Base-by-base conservation (phyloP, 2,888 invertebrate species). In the Baccha elongata region DNA sequence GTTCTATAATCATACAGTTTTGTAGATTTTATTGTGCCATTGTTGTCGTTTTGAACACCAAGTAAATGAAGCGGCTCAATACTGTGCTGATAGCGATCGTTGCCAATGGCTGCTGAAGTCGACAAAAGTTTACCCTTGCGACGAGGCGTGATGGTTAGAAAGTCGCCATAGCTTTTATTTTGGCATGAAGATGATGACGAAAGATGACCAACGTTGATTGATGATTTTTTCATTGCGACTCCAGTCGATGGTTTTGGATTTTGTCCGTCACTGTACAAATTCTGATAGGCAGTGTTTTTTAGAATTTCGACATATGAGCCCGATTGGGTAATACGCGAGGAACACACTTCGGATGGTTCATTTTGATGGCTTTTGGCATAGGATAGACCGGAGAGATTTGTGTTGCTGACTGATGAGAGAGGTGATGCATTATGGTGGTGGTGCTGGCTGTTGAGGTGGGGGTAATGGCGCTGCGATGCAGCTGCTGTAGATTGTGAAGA, bases 241-340 rank as follows among this genome's bases (percentile, higher is more conserved):
- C 58, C 53, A 35, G 48, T 13, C 11, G 52, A 21, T 10, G 74
- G 17, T 3, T 60, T 42, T 1, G 26, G 21, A 8, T 64, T 52
- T 15, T 69, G 52, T 8, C 26, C 64, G n/a, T 81, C 71, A 35
- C 69, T 73, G 23, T 79, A 29, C 5, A 71, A 23, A 29, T 84
- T 79, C 17, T 84, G 74, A 6, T 79, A 75, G 23, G 74, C 50
- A 11, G 84, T 62, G 37, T 86, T 86, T 64, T 87, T 89, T 85
- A 89, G 60, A 88, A 89, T 89, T 88, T 89, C 88, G 87, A 88
- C 87, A 88, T 88, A 88, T 88, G 88, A 87, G 67, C 87, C 87
- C 89, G 88, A 86, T 72, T 89, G 88, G 87, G 87, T 85, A 87
- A 87, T 87, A 87, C 87, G 86, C 87, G 87, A 73, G 78, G 78